Base-by-base conservation (phyloP, 2,888 invertebrate species). In the Torymus texanus region DNA sequence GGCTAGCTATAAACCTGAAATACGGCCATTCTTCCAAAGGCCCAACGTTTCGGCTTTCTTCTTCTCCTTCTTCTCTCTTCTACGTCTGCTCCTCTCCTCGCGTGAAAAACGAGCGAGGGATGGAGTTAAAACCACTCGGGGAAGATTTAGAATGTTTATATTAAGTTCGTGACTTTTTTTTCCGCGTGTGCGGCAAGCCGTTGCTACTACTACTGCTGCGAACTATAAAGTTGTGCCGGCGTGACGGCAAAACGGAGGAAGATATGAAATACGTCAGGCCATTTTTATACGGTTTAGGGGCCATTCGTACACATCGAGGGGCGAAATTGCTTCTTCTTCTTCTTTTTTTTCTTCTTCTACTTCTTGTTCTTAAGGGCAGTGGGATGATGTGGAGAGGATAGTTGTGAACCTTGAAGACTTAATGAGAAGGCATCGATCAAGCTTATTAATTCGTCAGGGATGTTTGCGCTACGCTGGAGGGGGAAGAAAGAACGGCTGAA, bases 131-230 rank as follows among this genome's bases (percentile, higher is more conserved):
- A 77, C 77, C 74, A 70, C 65, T 77, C 74, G 65, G 53, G 3
- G 68, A 74, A 80, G 74, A 80, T 78, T 78, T 74, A 78, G 66
- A 74, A 80, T 80, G 80, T 80, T 80, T 80, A 78, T 80, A 80
- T 80, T 80, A 78, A 74, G 77, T 75, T 68, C 66, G 63, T 29
- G 75, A 76, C 63, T 68, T 11, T 55, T 62, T 73, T 72, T 75
- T 58, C 61, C 21, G 18, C n/a, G 0, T 0, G 21, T 51, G 12
- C 51, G 18, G n/a, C 21, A 21, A 21, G 21, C 21, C 21, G 21
- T 21, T 21, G 21, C 21, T 21, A 2, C 21, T 21, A 21, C 50
- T 53, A 1, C 53, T 14, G 10, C 2, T 13, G 50, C 62, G 16
- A 1, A 74, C 74, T 70, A 63, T 78, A 74, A 74, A 74, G 62